These are phyloP conservation scores for Bombus superbus DNA, from an alignment of 1,140 invertebrate species.

Conservation along the genomic window DNA sequence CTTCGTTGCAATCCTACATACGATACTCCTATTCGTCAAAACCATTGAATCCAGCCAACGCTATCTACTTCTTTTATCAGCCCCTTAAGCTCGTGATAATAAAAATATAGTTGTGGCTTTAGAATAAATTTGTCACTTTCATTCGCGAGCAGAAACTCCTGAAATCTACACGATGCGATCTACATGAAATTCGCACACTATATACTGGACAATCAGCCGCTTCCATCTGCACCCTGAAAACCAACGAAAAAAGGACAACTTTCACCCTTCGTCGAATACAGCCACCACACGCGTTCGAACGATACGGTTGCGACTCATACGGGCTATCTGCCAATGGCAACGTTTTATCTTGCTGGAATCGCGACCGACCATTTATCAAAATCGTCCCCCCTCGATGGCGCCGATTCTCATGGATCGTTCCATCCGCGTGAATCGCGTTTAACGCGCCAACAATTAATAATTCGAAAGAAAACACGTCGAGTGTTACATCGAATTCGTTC, in stretches of 20 bases:
- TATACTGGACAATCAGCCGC: background rate
- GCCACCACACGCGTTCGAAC: background rate
- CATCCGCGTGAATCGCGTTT: background rate
- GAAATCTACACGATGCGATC: background rate
- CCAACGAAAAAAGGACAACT: background rate
- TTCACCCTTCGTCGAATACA: background rate
- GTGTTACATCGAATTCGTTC: background rate
- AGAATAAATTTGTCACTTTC: too few relatives aligned
- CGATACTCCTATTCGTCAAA: too few relatives aligned
- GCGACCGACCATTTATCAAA: slow-evolving; percentile 6
- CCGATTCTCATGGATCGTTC: background rate
- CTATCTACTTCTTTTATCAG: too few relatives aligned
- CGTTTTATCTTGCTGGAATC: slow-evolving; percentile 17
- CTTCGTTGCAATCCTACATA: too few relatives aligned
- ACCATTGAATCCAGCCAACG: too few relatives aligned
- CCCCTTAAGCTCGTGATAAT: too few relatives aligned
- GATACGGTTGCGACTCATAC: slow-evolving; percentile 4
- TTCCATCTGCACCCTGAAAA: background rate
- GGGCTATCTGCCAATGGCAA: slow-evolving; percentile 7
- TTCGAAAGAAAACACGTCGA: slow-evolving; percentile 6
- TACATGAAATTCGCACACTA: too few relatives aligned
- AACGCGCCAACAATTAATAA: slow-evolving; percentile 38
- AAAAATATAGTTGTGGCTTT: too few relatives aligned
- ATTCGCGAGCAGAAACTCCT: background rate
- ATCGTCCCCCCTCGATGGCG: background rate